A percentile compares a stretch with the other conserved stretches of the same genome.
phyloP scores from a whole-genome alignment of 2,113 vertebrate species.

The Martes martes region DNA sequence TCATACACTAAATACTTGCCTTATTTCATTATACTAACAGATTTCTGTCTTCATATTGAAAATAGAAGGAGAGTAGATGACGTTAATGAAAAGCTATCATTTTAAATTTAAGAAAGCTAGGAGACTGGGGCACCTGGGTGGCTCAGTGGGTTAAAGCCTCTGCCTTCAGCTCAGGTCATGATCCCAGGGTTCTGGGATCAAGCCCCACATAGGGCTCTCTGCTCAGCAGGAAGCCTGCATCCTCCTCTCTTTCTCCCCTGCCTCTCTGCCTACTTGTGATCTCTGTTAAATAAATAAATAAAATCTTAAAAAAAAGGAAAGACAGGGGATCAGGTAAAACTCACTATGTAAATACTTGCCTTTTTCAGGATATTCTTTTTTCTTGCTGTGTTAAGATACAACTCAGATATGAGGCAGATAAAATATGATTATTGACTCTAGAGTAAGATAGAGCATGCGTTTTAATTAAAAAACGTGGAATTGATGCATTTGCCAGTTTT shows the following conservation, averaged over 20 bases:
- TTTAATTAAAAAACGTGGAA: background rate
- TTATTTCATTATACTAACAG: background rate
- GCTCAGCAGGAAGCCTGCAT: no score
- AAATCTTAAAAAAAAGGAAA: no score
- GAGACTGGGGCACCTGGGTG: background rate
- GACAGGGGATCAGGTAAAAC: background rate
- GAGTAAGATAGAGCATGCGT: background rate
- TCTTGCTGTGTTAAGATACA: background rate
- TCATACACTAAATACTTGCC: background rate
- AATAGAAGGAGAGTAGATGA: background rate
- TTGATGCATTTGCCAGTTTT: background rate
- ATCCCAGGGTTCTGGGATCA: no score
- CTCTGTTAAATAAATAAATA: no score
- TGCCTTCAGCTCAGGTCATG: no score
- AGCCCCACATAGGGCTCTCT: no score
- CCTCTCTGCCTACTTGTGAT: no score
- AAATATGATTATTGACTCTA: background rate
- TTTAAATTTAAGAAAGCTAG: background rate
- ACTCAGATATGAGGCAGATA: background rate
- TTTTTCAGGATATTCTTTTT: background rate
- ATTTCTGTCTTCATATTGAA: background rate
- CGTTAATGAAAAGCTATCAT: background rate
- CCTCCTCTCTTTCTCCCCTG: no score
- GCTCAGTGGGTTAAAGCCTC: no score
- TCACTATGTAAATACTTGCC: background rate